A percentile compares a stretch with the other conserved stretches of the same genome.
Evolutionary conservation across 2,888 invertebrate species (phyloP).

Genomic region (Anthrax anthrax): DNA sequence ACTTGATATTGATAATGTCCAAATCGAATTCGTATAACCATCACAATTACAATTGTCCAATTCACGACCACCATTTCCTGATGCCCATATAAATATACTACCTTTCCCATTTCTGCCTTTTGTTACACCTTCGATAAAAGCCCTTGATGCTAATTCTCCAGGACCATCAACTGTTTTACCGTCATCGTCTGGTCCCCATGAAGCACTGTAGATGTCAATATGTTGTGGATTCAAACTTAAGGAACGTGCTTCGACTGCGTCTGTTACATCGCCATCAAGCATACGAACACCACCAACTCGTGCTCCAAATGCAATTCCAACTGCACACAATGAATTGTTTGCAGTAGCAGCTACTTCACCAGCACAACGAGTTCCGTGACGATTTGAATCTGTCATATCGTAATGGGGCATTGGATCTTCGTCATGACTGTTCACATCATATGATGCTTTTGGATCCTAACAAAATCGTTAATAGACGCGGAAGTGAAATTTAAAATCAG

Average conservation of each 20-base stretch:
- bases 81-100: conserved; percentile 98
- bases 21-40: conserved; percentile 97
- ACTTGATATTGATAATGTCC: conserved; percentile 94
- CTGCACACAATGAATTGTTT: conserved; percentile 90
- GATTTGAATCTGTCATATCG: conserved; percentile 91
- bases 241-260: conserved; percentile 93
- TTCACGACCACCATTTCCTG: conserved; percentile 93
- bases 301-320: conserved; percentile 91
- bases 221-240: conserved; percentile 89
- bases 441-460: conserved; percentile 88
- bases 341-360: conserved; percentile 96
- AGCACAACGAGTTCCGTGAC: conserved; percentile 89
- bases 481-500: too few species aligned
- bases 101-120: conserved; percentile 89
- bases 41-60: conserved; percentile 98
- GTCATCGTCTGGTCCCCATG: conserved; percentile 98
- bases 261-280: conserved; percentile 97
- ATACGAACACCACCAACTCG: conserved; percentile 95
- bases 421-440: conserved; percentile 94
- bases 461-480: conserved; percentile 12
- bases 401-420: conserved; percentile 95
- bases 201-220: conserved; percentile 96
- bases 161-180: conserved; percentile 98
- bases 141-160: conserved; percentile 83
- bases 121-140: conserved; percentile 90